phyloP scores from a whole-genome alignment of 2,888 invertebrate genomes.

The Melanargia galathea region DNA sequence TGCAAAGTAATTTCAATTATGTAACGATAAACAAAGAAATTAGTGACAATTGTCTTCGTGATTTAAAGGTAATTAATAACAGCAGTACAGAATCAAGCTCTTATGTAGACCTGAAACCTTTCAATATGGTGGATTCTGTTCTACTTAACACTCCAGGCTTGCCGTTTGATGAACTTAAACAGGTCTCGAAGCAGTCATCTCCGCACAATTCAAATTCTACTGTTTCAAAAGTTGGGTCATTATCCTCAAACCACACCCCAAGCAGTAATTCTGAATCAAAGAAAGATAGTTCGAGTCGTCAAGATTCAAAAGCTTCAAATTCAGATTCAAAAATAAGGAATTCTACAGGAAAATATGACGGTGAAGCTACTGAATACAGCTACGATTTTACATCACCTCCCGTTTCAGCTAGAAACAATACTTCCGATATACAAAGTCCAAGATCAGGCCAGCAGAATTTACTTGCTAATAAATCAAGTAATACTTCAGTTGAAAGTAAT shows the following conservation, averaged over 20 bases:
- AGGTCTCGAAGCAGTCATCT: constrained; percentile 36
- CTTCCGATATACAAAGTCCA: constrained; percentile 39
- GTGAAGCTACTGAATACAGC: constrained; percentile 65
- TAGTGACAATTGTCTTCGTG: constrained; percentile 44
- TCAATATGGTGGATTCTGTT: constrained; percentile 59
- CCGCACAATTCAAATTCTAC: constrained; percentile 36
- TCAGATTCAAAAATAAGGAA: constrained; percentile 49
- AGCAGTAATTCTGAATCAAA: constrained; percentile 54
- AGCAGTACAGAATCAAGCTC: constrained; percentile 75
- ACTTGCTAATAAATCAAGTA: constrained; percentile 45
- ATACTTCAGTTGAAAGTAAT: constrained; percentile 50
- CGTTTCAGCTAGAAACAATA: constrained; percentile 50
- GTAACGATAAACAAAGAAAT: constrained; percentile 35
- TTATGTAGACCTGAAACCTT: constrained; percentile 69
- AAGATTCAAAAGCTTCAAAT: constrained; percentile 43
- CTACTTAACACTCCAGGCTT: constrained; percentile 62
- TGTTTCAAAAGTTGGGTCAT: constrained; percentile 45
- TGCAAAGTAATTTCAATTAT: constrained; percentile 37
- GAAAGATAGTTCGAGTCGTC: constrained; percentile 46
- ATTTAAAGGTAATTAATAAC: constrained; percentile 53
- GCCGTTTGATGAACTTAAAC: constrained; percentile 49
- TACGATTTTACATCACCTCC: constrained; percentile 66
- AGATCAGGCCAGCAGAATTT: constrained; percentile 23
- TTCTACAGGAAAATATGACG: constrained; percentile 54
- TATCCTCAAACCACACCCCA: constrained; percentile 49